Conservation (phyloP, 2,888 invertebrate genomes). For the Orthosia incerta region DNA sequence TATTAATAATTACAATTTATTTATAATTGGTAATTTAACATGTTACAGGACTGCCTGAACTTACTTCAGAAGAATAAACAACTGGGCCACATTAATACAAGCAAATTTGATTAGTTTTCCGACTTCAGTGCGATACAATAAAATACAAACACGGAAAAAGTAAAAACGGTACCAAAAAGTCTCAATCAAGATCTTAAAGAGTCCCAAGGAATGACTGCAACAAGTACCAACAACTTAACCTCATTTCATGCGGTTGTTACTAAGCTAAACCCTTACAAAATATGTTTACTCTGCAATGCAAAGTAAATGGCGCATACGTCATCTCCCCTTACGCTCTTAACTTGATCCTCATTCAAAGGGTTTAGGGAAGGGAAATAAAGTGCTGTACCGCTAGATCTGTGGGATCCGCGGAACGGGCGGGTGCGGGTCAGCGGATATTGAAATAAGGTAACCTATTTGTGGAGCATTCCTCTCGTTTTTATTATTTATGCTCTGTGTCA, state of each 20-base stretch:
- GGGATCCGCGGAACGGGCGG: conserved; percentile 55
- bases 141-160: too few species aligned
- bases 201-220: neutral
- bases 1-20: too few species aligned
- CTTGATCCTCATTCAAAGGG: conserved; percentile 62
- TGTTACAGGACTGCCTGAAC: too few species aligned
- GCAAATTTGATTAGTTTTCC: too few species aligned
- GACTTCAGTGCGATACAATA: too few species aligned
- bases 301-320: conserved; percentile 38
- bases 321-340: conserved; percentile 32
- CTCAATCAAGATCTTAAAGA: neutral
- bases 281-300: conserved; percentile 34
- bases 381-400: conserved; percentile 62
- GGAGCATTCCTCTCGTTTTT: conserved; percentile 60
- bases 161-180: neutral
- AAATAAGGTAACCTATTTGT: conserved; percentile 78
- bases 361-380: conserved; percentile 77
- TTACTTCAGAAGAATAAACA: neutral
- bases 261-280: conserved; percentile 16
- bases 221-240: neutral
- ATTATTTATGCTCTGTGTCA: conserved; percentile 70
- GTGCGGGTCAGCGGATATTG: conserved; percentile 80
- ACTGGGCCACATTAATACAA: too few species aligned
- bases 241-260: conserved; percentile 1
- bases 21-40: too few species aligned